phyloP scores from a whole-genome alignment of 2,888 invertebrate genomes.

The Drosophila helvetica region DNA sequence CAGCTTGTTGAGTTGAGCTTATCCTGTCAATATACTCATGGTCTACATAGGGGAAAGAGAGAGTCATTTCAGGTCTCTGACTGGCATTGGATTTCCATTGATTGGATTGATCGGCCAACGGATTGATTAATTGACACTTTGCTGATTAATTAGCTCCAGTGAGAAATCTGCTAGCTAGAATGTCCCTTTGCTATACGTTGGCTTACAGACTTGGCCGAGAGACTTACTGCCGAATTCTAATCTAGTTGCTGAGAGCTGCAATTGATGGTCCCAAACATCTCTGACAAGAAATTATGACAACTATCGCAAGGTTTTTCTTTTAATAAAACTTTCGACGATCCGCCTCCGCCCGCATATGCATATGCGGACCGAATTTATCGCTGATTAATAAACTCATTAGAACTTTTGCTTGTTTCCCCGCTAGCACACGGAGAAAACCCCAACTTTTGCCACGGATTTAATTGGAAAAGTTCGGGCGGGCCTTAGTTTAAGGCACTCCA shows the following conservation, averaged over 20 bases:
- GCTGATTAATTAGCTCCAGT: slow-evolving; percentile 75
- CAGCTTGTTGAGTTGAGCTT: slow-evolving; percentile 72
- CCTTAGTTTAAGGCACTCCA: slow-evolving; percentile 21
- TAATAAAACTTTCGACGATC: slow-evolving; percentile 21
- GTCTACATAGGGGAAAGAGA: slow-evolving; percentile 8
- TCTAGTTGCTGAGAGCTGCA: slow-evolving; percentile 8
- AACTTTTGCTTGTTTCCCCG: slow-evolving; percentile 62
- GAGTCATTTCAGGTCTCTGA: slow-evolving; percentile 42
- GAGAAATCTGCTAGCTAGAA: slow-evolving; percentile 16
- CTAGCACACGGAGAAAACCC: slow-evolving; percentile 9
- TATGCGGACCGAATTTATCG: slow-evolving; percentile 55
- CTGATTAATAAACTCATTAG: slow-evolving; percentile 77
- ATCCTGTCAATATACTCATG: slow-evolving; percentile 69
- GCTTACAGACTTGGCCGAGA: slow-evolving; percentile 45
- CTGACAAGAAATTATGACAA: slow-evolving; percentile 67
- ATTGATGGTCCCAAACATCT: slow-evolving; percentile 31
- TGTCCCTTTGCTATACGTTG: slow-evolving; percentile 24
- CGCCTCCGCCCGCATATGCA: slow-evolving; percentile 6
- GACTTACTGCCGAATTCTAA: slow-evolving; percentile 32
- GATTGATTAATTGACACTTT: slow-evolving; percentile 82
- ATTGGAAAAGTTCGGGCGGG: slow-evolving; percentile 45
- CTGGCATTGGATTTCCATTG: slow-evolving; percentile 55
- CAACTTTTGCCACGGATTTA: slow-evolving; percentile 40
- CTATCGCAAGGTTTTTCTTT: slow-evolving; percentile 32
- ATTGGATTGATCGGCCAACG: slow-evolving; percentile 78